phyloP scores from a whole-genome alignment of 1,140 invertebrate species.

The Hirudo medicinalis region DNA sequence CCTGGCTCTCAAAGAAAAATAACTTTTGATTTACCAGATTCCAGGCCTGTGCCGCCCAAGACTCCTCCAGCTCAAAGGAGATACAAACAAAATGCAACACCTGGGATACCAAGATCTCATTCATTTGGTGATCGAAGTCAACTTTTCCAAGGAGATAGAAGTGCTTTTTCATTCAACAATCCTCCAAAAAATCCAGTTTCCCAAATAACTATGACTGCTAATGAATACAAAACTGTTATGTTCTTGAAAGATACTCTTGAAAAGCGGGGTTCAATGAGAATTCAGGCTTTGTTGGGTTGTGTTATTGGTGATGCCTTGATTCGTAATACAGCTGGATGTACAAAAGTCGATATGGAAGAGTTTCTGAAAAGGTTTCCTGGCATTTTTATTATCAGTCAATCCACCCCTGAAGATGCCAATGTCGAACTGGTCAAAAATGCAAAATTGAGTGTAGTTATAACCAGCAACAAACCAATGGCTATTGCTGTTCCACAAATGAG shows the following conservation, averaged over 20 bases:
- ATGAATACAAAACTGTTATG: slow-evolving; percentile 42
- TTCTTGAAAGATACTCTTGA: slow-evolving; percentile 40
- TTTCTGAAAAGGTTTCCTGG: slow-evolving; percentile 37
- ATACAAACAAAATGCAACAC: background rate
- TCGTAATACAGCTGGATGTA: slow-evolving; percentile 38
- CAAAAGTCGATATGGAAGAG: slow-evolving; percentile 36
- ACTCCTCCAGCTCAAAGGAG: slow-evolving; percentile 23
- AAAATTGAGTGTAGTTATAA: slow-evolving; percentile 39
- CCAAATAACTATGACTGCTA: slow-evolving; percentile 40
- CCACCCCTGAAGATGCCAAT: slow-evolving; percentile 29
- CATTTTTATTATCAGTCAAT: slow-evolving; percentile 34
- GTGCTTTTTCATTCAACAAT: slow-evolving; percentile 19
- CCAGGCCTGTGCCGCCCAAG: slow-evolving; percentile 15
- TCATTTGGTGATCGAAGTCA: slow-evolving; percentile 17
- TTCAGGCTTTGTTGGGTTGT: slow-evolving; percentile 34
- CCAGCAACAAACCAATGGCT: slow-evolving; percentile 32
- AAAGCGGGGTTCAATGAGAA: slow-evolving; percentile 38
- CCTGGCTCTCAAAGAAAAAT: background rate
- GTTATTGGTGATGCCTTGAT: slow-evolving; percentile 36
- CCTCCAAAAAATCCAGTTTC: slow-evolving; percentile 22
- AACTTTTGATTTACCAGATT: slow-evolving; percentile 18
- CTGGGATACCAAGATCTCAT: slow-evolving; percentile 18
- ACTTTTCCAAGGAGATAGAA: slow-evolving; percentile 9
- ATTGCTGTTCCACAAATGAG: background rate
- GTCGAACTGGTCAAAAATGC: slow-evolving; percentile 38